Percentiles rank a stretch among this genome's conserved stretches.
Conservation (phyloP, 37 sponge, comb jelly and placozoan genomes). For the Halisarca cf. caerulea region DNA sequence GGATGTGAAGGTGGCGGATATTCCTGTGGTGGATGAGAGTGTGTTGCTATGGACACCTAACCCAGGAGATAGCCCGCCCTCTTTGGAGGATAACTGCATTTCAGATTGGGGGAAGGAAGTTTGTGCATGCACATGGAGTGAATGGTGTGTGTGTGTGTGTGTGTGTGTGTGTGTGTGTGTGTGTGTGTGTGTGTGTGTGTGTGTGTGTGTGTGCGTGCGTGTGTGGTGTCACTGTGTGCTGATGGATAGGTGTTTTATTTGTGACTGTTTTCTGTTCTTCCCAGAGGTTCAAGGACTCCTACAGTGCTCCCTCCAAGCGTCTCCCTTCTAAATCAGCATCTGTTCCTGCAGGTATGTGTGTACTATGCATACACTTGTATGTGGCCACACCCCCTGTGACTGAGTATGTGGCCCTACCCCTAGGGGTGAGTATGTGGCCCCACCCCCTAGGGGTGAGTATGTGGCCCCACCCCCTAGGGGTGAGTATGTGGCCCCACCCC, state of each 20-base stretch:
- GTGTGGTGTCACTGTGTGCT: too few relatives aligned
- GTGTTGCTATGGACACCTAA: constrained; percentile 33
- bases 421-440: too few relatives aligned
- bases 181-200: neutral
- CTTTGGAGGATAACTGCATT: constrained; percentile 68
- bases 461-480: too few relatives aligned
- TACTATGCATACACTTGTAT: neutral
- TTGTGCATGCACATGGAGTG: neutral
- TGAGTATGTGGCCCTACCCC: too few relatives aligned
- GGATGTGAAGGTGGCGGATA: constrained; percentile 58
- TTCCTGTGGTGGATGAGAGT: constrained; percentile 74
- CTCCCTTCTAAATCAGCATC: neutral
- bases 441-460: too few relatives aligned
- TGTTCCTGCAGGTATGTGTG: neutral
- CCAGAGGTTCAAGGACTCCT: constrained; percentile 3
- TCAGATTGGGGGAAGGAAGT: constrained; percentile 75
- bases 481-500: too few relatives aligned
- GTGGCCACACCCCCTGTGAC: too few relatives aligned
- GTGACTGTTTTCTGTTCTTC: too few relatives aligned
- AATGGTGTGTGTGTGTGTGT: too few relatives aligned
- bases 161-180: neutral
- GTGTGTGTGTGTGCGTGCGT: neutral
- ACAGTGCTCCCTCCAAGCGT: neutral
- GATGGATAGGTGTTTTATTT: too few relatives aligned
- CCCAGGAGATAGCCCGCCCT: constrained; percentile 59